Evolutionary conservation across 2,797 vertebrate species (phyloP).

Genomic region (Enteromius trimaculatus): DNA sequence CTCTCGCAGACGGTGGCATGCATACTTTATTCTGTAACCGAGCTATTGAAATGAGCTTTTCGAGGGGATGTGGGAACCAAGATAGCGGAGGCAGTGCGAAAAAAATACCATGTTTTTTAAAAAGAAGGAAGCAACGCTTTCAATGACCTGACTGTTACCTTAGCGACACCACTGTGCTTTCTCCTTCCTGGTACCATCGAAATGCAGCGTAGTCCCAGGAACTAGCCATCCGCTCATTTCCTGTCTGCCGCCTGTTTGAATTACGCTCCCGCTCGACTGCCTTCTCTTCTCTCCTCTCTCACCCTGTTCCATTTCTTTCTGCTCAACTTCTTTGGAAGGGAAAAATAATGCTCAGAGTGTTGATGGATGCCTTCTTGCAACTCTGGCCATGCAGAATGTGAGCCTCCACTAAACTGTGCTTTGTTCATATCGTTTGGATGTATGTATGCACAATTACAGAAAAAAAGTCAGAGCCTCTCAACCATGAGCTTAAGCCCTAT

Average conservation of each 20-base stretch:
- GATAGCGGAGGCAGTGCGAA: conserved; percentile 71
- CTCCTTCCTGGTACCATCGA: conserved; percentile 92
- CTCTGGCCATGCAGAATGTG: conserved; percentile 72
- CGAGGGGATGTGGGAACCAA: conserved; percentile 77
- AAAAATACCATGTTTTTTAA: conserved; percentile 70
- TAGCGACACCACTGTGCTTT: conserved; percentile 81
- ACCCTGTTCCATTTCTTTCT: conserved; percentile 55
- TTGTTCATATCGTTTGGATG: background rate
- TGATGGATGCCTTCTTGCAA: conserved; percentile 81
- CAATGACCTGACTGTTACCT: conserved; percentile 99
- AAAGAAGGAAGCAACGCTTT: conserved; percentile 78
- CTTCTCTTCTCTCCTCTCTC: conserved; percentile 43
- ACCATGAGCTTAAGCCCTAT: background rate
- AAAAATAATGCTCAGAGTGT: conserved; percentile 75
- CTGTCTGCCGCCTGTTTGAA: conserved; percentile 99
- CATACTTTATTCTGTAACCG: conserved; percentile 76
- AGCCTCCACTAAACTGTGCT: conserved; percentile 13
- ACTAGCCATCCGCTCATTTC: conserved; percentile 97
- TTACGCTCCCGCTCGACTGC: conserved; percentile 87
- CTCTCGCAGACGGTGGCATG: conserved; percentile 68
- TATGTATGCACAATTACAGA: background rate
- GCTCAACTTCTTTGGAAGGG: conserved; percentile 80
- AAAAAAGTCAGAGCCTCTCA: background rate
- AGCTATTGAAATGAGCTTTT: conserved; percentile 75
- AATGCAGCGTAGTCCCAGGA: conserved; percentile 95